phyloP scores from a whole-genome alignment of 2,888 invertebrate genomes.

The Formica aserva region DNA sequence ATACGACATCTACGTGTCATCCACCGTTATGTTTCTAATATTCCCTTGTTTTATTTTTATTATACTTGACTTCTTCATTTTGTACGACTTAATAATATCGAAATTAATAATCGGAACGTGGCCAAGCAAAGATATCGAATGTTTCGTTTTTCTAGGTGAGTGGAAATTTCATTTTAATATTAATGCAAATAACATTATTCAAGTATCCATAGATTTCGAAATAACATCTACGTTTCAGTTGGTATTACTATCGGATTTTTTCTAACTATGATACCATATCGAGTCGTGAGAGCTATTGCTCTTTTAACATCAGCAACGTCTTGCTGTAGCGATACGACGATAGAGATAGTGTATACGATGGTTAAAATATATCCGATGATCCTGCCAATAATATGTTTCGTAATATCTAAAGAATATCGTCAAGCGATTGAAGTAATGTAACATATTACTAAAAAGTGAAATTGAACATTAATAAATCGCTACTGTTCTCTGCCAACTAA shows the following conservation, averaged over 20 bases:
- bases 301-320: slow-evolving; percentile 62
- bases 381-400: slow-evolving; percentile 74
- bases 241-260: slow-evolving; percentile 73
- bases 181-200: background rate
- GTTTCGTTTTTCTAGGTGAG: slow-evolving; percentile 54
- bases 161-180: background rate
- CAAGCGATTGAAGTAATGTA: slow-evolving; percentile 38
- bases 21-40: slow-evolving; percentile 75
- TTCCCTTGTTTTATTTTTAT: slow-evolving; percentile 72
- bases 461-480: background rate
- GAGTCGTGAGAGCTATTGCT: slow-evolving; percentile 74
- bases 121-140: slow-evolving; percentile 43
- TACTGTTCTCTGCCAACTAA: background rate
- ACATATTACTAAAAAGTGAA: background rate
- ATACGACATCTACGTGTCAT: slow-evolving; percentile 74
- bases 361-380: slow-evolving; percentile 75
- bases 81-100: slow-evolving; percentile 58
- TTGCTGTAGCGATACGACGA: slow-evolving; percentile 71
- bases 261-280: slow-evolving; percentile 77
- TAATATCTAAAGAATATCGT: slow-evolving; percentile 66
- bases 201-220: background rate
- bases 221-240: slow-evolving; percentile 64
- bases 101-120: slow-evolving; percentile 59
- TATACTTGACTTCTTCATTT: slow-evolving; percentile 71
- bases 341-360: slow-evolving; percentile 74